These are phyloP conservation scores for Lissocephala sabroskyi DNA, from an alignment of 2,888 invertebrate genomes.

Conservation along the genomic window DNA sequence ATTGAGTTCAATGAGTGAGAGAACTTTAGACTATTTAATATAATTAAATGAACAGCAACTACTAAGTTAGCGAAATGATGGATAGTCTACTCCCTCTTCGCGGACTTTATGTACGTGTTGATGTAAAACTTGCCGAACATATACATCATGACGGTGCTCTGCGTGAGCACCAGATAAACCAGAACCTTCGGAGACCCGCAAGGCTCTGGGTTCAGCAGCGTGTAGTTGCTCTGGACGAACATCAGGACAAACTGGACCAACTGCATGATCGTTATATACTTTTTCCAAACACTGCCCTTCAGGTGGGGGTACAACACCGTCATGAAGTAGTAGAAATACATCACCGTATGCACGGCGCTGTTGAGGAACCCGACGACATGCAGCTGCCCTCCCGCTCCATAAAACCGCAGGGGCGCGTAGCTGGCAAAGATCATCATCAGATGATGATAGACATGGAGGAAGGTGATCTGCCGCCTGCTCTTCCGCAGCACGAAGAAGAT, in stretches of 20 bases:
- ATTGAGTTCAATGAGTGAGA: too few relatives aligned
- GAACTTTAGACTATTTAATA: too few relatives aligned
- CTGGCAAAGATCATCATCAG: conserved; percentile 77
- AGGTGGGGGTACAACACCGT: conserved; percentile 80
- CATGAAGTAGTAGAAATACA: conserved; percentile 86
- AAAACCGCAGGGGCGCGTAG: conserved; percentile 76
- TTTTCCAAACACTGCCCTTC: conserved; percentile 79
- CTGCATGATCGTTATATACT: conserved; percentile 85
- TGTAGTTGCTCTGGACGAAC: conserved; percentile 73
- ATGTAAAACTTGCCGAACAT: too few relatives aligned
- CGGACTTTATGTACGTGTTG: too few relatives aligned
- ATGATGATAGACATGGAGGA: conserved; percentile 82
- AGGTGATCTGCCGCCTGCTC: conserved; percentile 79
- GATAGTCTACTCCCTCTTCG: too few relatives aligned
- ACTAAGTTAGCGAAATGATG: too few relatives aligned
- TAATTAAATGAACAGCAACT: too few relatives aligned
- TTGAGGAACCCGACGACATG: conserved; percentile 80
- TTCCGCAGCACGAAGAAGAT: conserved; percentile 80
- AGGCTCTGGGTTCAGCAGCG: too few relatives aligned
- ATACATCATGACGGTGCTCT: too few relatives aligned
- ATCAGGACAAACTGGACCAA: conserved; percentile 79
- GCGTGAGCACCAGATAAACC: too few relatives aligned
- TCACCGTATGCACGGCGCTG: conserved; percentile 81
- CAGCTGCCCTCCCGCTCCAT: conserved; percentile 77
- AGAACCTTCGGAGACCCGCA: too few relatives aligned